phyloP scores from a whole-genome alignment of 2,797 vertebrate genomes.

The Enteromius anoplus region DNA sequence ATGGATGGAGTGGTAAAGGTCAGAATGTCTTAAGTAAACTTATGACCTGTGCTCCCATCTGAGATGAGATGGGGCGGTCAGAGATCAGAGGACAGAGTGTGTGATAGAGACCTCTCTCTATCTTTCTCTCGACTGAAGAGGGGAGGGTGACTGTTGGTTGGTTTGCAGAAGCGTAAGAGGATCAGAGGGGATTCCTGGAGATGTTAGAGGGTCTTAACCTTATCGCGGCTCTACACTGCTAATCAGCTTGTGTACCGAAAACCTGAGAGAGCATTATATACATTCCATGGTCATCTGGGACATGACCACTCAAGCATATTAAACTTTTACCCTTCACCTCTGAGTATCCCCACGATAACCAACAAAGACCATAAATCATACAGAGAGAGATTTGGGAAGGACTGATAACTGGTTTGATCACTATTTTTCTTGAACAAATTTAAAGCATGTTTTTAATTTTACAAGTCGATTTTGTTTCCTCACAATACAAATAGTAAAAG shows the following conservation, averaged over 20 bases:
- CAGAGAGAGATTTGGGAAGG: not conserved
- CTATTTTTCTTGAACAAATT: too few species aligned
- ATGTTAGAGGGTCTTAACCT: constrained; percentile 39
- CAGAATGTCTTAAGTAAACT: not conserved
- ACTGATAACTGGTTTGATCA: not conserved
- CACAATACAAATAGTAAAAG: too few species aligned
- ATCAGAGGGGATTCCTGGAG: constrained; percentile 42
- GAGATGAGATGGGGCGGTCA: not conserved
- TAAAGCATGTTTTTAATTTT: too few species aligned
- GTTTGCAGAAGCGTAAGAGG: constrained; percentile 36
- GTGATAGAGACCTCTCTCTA: not conserved
- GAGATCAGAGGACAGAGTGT: constrained; percentile 9
- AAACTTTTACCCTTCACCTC: constrained; percentile 11
- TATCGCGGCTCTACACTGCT: not conserved
- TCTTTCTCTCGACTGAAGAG: not conserved
- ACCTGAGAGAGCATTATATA: constrained; percentile 7
- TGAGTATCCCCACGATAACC: constrained; percentile 7
- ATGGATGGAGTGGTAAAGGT: not conserved
- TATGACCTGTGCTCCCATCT: not conserved
- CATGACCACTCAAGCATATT: not conserved
- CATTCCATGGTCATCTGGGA: not conserved
- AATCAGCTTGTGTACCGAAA: constrained; percentile 28
- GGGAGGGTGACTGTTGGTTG: not conserved
- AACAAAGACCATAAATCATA: constrained; percentile 6
- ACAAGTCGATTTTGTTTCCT: too few species aligned